A percentile compares a stretch with the other conserved stretches of the same genome.
Conservation (phyloP, 2,797 vertebrate species). For the Acipenser oxyrinchus region DNA sequence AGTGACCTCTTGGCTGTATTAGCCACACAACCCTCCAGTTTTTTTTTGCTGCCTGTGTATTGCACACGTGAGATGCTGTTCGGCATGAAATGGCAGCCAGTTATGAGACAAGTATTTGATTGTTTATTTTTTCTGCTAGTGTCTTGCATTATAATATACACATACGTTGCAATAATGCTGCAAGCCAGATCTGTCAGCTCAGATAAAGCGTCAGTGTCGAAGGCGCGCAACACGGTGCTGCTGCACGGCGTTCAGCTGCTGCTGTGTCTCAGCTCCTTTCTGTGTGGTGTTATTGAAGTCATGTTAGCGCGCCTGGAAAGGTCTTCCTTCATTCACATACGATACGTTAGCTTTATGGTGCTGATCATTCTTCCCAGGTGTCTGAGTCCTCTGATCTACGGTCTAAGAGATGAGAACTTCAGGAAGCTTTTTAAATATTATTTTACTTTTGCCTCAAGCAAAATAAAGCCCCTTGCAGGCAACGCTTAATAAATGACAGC, state of each 20-base stretch:
- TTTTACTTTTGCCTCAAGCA: constrained; percentile 28
- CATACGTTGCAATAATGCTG: constrained; percentile 11
- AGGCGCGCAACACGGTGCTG: background rate
- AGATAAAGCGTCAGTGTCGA: constrained; percentile 20
- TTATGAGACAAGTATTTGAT: background rate
- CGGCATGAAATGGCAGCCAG: constrained; percentile 14
- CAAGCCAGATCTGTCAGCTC: constrained; percentile 9
- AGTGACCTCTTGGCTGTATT: background rate
- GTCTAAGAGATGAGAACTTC: constrained; percentile 45
- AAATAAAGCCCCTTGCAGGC: constrained; percentile 17
- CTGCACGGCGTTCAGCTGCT: background rate
- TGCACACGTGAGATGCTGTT: background rate
- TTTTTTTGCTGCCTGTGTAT: background rate
- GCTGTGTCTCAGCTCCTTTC: too few relatives aligned
- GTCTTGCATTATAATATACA: background rate
- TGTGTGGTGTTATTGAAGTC: too few relatives aligned
- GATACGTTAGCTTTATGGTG: constrained; percentile 19
- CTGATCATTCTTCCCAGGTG: constrained; percentile 42
- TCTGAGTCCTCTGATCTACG: constrained; percentile 48
- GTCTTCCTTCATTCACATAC: background rate
- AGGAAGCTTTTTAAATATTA: constrained; percentile 34
- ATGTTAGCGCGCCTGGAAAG: too few relatives aligned
- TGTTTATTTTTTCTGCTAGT: background rate
- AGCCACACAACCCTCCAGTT: background rate
- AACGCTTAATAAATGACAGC: too few relatives aligned